phyloP scores from a whole-genome alignment of 2,113 vertebrate species.

The Pseudorectes ferrugineus region DNA sequence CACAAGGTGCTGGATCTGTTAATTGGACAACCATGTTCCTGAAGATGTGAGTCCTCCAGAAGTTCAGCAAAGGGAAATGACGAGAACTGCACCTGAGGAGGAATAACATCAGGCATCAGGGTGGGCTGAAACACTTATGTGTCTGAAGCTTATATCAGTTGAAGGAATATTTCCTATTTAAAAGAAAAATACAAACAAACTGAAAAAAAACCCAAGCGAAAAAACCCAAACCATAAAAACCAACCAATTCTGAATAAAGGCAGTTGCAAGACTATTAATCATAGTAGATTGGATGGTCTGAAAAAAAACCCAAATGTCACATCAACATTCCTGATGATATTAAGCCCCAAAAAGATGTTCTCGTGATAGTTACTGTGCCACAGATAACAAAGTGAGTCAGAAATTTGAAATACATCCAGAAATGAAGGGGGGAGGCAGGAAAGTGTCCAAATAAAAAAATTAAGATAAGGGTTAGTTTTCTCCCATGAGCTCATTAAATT shows the following conservation, averaged over 20 bases:
- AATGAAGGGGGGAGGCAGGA: neutral
- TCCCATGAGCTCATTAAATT: slow-evolving; percentile 37
- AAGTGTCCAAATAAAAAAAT: neutral
- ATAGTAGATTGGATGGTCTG: neutral
- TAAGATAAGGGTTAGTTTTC: slow-evolving; percentile 13
- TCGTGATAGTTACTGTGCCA: neutral
- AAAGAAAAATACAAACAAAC: neutral
- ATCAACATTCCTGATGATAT: neutral
- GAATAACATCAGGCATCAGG: neutral
- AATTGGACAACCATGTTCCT: neutral
- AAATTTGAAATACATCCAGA: slow-evolving; percentile 27
- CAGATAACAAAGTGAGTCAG: slow-evolving; percentile 33
- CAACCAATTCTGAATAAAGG: neutral
- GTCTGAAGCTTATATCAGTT: neutral
- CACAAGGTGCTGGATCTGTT: neutral
- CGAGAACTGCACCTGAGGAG: neutral
- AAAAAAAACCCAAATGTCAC: neutral
- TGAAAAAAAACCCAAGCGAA: neutral
- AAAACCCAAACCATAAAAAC: neutral
- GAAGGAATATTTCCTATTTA: neutral
- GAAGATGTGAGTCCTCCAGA: neutral
- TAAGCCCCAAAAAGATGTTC: neutral
- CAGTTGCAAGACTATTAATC: neutral
- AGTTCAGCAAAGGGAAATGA: neutral
- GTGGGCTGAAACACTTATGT: neutral